Conservation (phyloP, 2,113 vertebrate species). For the human region DNA sequence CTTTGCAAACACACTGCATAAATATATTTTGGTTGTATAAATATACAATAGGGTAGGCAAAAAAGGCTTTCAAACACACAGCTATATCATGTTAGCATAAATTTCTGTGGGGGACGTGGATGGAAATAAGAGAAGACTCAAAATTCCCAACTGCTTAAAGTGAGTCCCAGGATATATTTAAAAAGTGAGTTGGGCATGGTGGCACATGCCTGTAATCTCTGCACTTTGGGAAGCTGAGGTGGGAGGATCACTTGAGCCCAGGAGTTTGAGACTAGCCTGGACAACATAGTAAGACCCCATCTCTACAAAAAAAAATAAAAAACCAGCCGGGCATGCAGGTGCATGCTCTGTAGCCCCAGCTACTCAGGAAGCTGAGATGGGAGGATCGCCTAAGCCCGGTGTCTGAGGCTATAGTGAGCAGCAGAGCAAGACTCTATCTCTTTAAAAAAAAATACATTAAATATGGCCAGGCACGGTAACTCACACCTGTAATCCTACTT, state of each 20-base stretch:
- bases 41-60: background rate
- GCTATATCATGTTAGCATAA: background rate
- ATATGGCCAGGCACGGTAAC: rapidly evolving
- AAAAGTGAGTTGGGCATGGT: background rate
- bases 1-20: background rate
- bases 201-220: background rate
- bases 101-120: background rate
- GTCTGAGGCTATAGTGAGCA: background rate
- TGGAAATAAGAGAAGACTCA: background rate
- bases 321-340: background rate
- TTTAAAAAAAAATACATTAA: too few relatives aligned
- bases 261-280: background rate
- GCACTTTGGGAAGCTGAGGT: background rate
- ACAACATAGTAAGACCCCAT: background rate
- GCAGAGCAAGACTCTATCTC: background rate
- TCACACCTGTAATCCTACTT: too few relatives aligned
- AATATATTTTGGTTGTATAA: background rate
- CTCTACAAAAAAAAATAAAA: background rate
- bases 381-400: background rate
- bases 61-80: background rate
- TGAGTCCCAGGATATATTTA: background rate
- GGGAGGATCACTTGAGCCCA: background rate
- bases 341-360: too few relatives aligned
- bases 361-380: background rate
- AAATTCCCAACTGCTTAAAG: background rate